Evolutionary conservation across 2,888 invertebrate species (phyloP).

Genomic region (Arctia plantaginis): DNA sequence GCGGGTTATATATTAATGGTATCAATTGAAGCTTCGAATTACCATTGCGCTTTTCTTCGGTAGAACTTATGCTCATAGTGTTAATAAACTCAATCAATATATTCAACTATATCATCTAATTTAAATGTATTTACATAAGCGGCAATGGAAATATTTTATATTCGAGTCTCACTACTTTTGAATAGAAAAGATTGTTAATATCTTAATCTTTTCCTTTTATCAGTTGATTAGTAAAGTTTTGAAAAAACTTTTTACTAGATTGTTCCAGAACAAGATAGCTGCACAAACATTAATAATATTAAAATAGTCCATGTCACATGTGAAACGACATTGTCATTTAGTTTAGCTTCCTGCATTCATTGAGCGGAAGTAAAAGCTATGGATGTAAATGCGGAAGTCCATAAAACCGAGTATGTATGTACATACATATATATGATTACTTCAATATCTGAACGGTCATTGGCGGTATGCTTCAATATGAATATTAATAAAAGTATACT

Average conservation of each 20-base stretch:
- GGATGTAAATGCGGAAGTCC: conserved; percentile 47
- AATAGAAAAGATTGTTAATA: neutral
- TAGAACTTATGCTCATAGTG: neutral
- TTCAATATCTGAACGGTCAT: conserved; percentile 27
- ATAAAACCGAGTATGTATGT: conserved; percentile 44
- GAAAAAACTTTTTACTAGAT: neutral
- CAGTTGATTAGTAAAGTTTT: neutral
- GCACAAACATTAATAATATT: conserved; percentile 7
- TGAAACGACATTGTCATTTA: conserved; percentile 37
- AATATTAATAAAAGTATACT: conserved; percentile 18
- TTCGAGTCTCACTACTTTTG: neutral
- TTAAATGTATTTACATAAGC: neutral
- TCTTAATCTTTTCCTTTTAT: neutral
- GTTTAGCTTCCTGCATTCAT: conserved; percentile 37
- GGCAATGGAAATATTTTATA: neutral
- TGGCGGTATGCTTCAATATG: conserved; percentile 30
- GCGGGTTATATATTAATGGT: conserved; percentile 46
- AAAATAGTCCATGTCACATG: conserved; percentile 27
- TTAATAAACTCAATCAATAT: neutral
- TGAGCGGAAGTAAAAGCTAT: conserved; percentile 44
- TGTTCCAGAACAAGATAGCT: neutral
- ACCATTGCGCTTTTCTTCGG: neutral
- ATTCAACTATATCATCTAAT: neutral
- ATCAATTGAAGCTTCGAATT: conserved; percentile 16
- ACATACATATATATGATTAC: conserved; percentile 24